phyloP scores from a whole-genome alignment of 2,888 invertebrate species.

The Conops quadrifasciatus region DNA sequence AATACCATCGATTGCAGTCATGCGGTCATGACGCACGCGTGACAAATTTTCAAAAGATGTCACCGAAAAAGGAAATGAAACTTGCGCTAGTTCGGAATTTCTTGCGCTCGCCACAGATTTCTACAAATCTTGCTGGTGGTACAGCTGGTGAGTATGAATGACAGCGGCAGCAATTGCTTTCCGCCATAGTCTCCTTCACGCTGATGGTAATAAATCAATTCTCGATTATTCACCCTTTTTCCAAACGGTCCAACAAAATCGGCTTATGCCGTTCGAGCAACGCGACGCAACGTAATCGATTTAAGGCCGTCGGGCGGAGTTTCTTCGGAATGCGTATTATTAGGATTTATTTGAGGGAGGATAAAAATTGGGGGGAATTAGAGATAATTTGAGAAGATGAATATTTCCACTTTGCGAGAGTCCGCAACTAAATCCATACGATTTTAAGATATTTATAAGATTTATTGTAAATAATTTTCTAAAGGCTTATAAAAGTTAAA shows the following conservation, averaged over 20 bases:
- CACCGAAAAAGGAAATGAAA: background rate
- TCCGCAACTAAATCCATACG: no score
- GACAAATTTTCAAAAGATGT: constrained; percentile 30
- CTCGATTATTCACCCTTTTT: constrained; percentile 21
- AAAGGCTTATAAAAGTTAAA: no score
- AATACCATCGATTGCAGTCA: constrained; percentile 32
- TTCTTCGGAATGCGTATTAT: no score
- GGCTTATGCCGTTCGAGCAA: background rate
- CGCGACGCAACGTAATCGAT: no score
- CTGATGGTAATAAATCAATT: constrained; percentile 29
- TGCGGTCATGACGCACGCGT: constrained; percentile 32
- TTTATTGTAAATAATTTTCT: no score
- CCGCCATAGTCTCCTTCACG: constrained; percentile 21
- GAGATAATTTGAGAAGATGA: no score
- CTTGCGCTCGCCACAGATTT: background rate
- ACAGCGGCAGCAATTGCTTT: background rate
- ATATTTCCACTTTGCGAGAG: no score
- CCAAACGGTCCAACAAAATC: background rate
- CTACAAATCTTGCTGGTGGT: background rate
- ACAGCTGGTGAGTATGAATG: background rate
- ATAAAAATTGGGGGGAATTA: no score
- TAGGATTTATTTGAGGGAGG: no score
- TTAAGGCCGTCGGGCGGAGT: no score
- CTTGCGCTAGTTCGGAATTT: background rate
- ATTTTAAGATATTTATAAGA: no score